These are phyloP conservation scores for Rotaria magnacalcarata DNA, from an alignment of 2,888 invertebrate genomes.

Conservation along the genomic window DNA sequence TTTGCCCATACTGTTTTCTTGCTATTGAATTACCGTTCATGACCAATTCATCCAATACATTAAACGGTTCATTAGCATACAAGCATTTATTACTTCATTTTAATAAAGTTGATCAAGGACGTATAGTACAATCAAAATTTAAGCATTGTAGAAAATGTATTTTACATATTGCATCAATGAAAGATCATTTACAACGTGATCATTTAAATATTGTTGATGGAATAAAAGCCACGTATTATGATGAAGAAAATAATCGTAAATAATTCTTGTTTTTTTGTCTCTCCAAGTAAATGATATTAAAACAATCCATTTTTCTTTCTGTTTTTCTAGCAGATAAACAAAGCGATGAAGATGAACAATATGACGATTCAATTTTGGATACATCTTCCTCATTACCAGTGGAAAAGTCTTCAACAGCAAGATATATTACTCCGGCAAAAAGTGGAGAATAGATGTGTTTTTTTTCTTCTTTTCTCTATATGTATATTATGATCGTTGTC, in stretches of 20 bases:
- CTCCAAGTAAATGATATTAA: no score
- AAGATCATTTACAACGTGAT: constrained; percentile 45
- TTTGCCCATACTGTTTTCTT: constrained; percentile 46
- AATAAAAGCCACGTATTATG: constrained; percentile 4
- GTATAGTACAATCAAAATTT: constrained; percentile 43
- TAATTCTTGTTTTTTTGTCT: neutral
- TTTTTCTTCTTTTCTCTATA: neutral
- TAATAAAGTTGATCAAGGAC: constrained; percentile 42
- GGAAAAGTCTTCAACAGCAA: neutral
- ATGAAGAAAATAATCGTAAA: neutral
- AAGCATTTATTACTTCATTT: constrained; percentile 44
- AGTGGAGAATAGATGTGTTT: neutral
- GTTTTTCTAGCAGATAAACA: neutral
- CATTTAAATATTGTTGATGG: constrained; percentile 40
- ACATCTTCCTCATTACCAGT: neutral
- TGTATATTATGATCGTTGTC: constrained; percentile 8
- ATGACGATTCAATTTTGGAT: neutral
- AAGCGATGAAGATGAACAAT: constrained; percentile 23
- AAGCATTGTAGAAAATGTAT: constrained; percentile 46
- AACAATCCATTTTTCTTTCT: neutral
- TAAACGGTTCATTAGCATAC: constrained; percentile 34
- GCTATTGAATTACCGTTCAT: constrained; percentile 40
- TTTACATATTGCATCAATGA: constrained; percentile 41
- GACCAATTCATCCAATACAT: neutral
- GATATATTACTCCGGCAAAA: constrained; percentile 29